phyloP scores from a whole-genome alignment of 2,888 invertebrate genomes.

The Agrypnus murinus region DNA sequence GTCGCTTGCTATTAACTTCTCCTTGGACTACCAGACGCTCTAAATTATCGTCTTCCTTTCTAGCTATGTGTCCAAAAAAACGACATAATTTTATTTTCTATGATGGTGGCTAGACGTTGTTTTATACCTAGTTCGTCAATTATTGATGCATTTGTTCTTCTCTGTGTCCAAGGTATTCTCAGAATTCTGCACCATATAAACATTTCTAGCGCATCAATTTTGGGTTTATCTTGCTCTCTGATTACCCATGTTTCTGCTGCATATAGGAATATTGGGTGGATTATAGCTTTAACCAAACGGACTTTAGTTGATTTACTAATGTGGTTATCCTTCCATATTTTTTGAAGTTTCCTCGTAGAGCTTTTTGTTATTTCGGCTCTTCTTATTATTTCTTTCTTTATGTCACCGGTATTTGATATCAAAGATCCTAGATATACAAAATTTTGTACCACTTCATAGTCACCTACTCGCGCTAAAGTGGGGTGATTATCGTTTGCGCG shows the following conservation, averaged over 20 bases:
- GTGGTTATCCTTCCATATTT: conserved; percentile 6
- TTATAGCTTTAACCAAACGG: neutral
- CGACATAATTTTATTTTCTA: conserved; percentile 2
- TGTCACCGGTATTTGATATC: neutral
- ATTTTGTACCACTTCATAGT: neutral
- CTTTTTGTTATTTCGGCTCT: conserved; percentile 4
- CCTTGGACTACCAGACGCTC: too few relatives aligned
- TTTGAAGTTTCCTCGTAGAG: neutral
- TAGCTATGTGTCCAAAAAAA: too few relatives aligned
- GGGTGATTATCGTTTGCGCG: neutral
- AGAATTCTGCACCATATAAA: neutral
- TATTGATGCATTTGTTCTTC: neutral
- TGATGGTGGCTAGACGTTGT: neutral
- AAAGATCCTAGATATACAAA: neutral
- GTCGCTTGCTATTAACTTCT: neutral
- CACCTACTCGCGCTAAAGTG: neutral
- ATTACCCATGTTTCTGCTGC: neutral
- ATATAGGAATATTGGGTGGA: too few relatives aligned
- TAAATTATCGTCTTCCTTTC: conserved; percentile 1
- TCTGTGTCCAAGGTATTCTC: neutral
- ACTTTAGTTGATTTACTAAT: neutral
- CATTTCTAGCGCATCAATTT: neutral
- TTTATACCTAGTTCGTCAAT: neutral
- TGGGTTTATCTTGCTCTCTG: neutral
- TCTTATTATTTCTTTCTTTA: conserved; percentile 9